Conservation (phyloP, 2,113 vertebrate species). For the Zosterops lateralis region DNA sequence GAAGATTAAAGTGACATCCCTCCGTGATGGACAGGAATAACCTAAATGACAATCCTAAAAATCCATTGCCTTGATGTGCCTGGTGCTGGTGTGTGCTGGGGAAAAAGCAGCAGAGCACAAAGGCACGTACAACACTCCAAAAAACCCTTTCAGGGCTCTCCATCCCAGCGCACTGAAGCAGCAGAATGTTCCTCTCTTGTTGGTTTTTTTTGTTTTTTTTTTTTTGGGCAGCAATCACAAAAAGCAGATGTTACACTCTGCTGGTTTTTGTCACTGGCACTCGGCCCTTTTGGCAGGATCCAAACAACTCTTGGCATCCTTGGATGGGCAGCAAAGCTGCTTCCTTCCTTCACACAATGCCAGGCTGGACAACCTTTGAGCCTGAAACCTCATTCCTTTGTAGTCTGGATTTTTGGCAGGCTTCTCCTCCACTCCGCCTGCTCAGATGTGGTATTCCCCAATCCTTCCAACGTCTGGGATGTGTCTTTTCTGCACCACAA, state of each 20-base stretch:
- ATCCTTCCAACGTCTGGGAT: not conserved
- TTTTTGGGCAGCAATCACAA: not conserved
- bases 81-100: not conserved
- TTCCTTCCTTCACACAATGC: not conserved
- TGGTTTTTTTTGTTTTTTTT: not conserved
- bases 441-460: not conserved
- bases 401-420: not conserved
- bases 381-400: not conserved
- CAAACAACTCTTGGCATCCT: not conserved
- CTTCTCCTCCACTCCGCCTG: not conserved
- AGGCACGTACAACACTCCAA: not conserved
- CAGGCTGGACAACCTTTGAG: not conserved
- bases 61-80: not conserved
- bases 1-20: too few relatives aligned
- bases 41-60: not conserved
- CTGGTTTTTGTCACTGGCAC: slow-evolving; percentile 40
- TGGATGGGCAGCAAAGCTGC: not conserved
- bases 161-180: not conserved
- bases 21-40: not conserved
- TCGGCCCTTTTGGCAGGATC: slow-evolving; percentile 10
- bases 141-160: not conserved
- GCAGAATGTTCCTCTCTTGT: not conserved
- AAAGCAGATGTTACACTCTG: slow-evolving; percentile 37
- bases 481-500: not conserved
- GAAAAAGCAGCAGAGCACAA: not conserved